Evolutionary conservation across 2,113 vertebrate genomes (phyloP), one percentile per base, ranked within the genome.

Genomic region (Poecile atricapillus): DNA sequence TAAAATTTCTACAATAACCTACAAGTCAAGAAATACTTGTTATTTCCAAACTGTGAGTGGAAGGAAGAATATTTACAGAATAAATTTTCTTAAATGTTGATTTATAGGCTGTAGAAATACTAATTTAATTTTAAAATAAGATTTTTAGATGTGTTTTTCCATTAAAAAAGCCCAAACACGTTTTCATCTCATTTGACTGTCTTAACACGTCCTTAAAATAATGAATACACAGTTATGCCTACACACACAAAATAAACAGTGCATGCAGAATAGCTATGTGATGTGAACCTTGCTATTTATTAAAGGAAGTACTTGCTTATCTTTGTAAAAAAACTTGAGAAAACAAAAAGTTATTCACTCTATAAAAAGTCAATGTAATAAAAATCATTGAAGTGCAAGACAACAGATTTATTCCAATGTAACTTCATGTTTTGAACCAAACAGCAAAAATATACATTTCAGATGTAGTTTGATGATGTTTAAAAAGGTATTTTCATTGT

Each of bases 251-350:
- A 94, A 73, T 41, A 86, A 83, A 87, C 76, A 90, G 39, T n/a
- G 70, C 68, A 63, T 87, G 41, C 50, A 79, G 78, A 97, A 92
- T 64, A 93, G 65, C 15, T 93, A 8, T 53, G 93, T 81, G 93
- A 70, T 69, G 55, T 77, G 63, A 95, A 88, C 23, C 11, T 83
- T 81, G 33, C 25, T 94, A 60, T 95, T 96, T 95, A 63, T 90
- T 83, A 79, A 95, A 94, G 84, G 35, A 95, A 96, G 68, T 23
- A 49, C 92, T 97, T 97, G 75, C 60, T 96, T 91, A 84, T 87
- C 83, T 93, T 84, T 91, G 53, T 78, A 84, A 85, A 71, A 75
- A 85, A 53, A 19, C 77, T 21, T 50, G 30, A 74, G 37, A 92
- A 94, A 84, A 74, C 71, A 93, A 64, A 83, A 90, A 62, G 22